phyloP scores from a whole-genome alignment of 2,113 vertebrate species.

The Setophaga petechia region DNA sequence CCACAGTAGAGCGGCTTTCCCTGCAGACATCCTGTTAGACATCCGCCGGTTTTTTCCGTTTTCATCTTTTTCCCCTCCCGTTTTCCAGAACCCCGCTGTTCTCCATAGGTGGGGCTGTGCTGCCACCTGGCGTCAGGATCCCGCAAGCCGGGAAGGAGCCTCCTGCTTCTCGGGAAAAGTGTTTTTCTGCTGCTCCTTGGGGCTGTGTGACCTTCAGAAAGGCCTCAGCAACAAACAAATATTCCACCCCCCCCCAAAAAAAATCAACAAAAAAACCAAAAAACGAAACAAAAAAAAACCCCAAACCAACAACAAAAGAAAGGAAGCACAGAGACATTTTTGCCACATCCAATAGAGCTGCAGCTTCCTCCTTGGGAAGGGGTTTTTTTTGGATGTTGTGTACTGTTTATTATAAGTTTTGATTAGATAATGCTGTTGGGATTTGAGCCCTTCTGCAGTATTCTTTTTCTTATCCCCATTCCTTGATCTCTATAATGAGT shows the following conservation, averaged over 20 bases:
- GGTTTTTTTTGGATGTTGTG: background rate
- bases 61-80: accelerated
- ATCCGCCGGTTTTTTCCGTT: accelerated
- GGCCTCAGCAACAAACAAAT: too few relatives aligned
- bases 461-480: background rate
- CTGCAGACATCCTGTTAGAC: background rate
- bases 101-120: background rate
- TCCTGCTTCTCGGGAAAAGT: background rate
- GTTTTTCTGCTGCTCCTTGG: background rate
- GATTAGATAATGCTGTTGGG: background rate
- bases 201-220: background rate
- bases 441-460: background rate
- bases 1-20: background rate
- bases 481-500: accelerated
- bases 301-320: too few relatives aligned
- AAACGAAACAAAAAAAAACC: too few relatives aligned
- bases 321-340: accelerated
- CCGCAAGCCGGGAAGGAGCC: background rate
- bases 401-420: background rate
- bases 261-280: too few relatives aligned
- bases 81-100: background rate
- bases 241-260: accelerated
- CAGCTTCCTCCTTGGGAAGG: background rate
- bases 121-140: conserved; percentile 4
- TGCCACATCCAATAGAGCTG: background rate